These are phyloP conservation scores for Lytechinus variegatus DNA, from an alignment of 35 echinoderm and acorn worm species.

Conservation along the genomic window DNA sequence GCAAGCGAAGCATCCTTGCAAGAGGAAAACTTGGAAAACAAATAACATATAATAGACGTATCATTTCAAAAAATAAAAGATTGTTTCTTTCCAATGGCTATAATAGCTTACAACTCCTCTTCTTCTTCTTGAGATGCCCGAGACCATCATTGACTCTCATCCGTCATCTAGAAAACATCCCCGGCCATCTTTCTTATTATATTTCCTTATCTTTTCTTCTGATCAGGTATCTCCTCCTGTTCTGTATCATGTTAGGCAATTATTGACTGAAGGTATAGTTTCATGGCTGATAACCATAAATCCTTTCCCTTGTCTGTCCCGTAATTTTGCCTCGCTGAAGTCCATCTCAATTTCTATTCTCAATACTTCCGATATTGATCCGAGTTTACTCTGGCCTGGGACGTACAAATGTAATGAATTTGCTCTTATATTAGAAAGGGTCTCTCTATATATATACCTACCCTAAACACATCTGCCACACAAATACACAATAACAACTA, in stretches of 20 bases:
- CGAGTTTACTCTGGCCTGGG: background rate
- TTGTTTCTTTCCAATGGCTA: background rate
- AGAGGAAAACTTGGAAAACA: conserved; percentile 32
- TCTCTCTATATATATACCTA: background rate
- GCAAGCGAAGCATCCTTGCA: background rate
- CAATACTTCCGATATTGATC: background rate
- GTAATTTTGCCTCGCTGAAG: background rate
- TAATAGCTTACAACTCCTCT: background rate
- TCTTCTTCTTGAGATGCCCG: background rate
- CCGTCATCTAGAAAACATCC: conserved; percentile 46
- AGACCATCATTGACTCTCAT: conserved; percentile 25
- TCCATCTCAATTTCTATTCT: background rate
- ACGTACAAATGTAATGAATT: background rate
- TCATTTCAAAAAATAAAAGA: conserved; percentile 45
- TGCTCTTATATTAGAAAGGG: background rate
- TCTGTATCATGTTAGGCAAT: conserved; percentile 39
- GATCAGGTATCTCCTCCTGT: background rate
- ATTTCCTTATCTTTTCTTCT: conserved; percentile 5
- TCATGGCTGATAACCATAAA: background rate
- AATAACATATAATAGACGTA: conserved; percentile 53
- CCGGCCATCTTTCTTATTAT: conserved; percentile 3
- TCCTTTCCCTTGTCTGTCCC: background rate
- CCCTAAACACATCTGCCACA: background rate
- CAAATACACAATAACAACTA: too few species aligned
- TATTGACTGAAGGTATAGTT: conserved; percentile 32